A percentile compares a stretch with the other conserved stretches of the same genome.
Conservation (phyloP, 2,797 vertebrate genomes). For the Falco biarmicus region DNA sequence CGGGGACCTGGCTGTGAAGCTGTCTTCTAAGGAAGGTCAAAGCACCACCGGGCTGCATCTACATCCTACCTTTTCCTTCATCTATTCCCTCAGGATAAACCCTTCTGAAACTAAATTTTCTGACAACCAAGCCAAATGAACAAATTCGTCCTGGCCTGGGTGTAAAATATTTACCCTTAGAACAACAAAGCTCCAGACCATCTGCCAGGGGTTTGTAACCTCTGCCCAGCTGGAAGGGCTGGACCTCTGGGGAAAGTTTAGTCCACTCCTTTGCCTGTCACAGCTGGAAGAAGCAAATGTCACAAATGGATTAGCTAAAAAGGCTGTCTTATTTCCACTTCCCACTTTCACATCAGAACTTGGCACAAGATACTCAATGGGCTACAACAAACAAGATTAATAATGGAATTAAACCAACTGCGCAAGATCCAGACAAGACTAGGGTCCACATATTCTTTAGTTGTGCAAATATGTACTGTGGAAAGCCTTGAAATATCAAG, state of each 20-base stretch:
- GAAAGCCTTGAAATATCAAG: constrained; percentile 13
- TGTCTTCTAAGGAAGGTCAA: not conserved
- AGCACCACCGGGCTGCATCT: not conserved
- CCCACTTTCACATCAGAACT: not conserved
- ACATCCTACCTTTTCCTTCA: not conserved
- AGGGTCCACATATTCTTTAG: not conserved
- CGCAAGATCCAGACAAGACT: not conserved
- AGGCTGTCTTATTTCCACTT: not conserved
- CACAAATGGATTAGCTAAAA: not conserved
- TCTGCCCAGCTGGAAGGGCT: not conserved
- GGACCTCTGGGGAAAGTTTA: not conserved
- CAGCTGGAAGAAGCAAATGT: not conserved
- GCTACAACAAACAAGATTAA: not conserved
- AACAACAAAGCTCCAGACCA: not conserved
- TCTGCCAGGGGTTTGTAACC: not conserved
- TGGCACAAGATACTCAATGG: not conserved
- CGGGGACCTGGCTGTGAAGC: not conserved
- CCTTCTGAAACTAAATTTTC: not conserved
- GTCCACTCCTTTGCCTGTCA: not conserved
- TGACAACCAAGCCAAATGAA: not conserved
- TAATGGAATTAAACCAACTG: not conserved
- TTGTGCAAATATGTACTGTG: not conserved
- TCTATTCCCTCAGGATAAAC: not conserved
- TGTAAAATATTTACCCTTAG: not conserved
- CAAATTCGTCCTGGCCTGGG: not conserved